Base-by-base conservation (phyloP, 2,888 invertebrate species). In the Hipparchia sbordonii region DNA sequence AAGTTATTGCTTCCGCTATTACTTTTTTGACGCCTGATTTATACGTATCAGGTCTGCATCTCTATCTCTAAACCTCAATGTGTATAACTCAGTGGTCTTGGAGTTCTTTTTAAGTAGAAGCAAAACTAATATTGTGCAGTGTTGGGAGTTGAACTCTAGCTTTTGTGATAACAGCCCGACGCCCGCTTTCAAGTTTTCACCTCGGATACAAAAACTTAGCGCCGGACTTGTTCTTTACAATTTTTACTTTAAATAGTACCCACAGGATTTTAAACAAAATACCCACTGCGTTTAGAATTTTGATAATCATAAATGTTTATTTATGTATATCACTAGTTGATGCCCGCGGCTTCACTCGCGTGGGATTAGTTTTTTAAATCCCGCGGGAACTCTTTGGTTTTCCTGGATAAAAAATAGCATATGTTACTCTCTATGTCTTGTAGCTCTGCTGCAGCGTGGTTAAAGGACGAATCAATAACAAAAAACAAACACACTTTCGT, bases 131-230 rank as follows among this genome's bases (percentile, higher is more conserved):
- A 71, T 68, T 71, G 54, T 56, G 46, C 69, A 61, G 46, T 57
- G 54, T 62, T 71, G 73, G 68, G 69, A 73, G 57, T 72, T 71
- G 52, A 66, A 67, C 65, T 71, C 65, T 70, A 73, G 73, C 69
- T 73, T 70, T 69, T 71, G 57, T 66, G 71, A 75, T 70, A 71
- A 61, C 67, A 62, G 61, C 57, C 71, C 65, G 66, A 57, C 69
- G 66, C 71, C 54, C 69, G 59, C 61, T 71, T 75, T 63, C 45
- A 75, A 71, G 71, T 71, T 73, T 71, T 73, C 66, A 71, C 71
- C 66, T 60, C 66, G 45, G 63, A 54, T 71, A 73, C 45, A 67
- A 72, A 63, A 71, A 73, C 68, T 72, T 67, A 54, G 60, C 61
- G 65, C 65, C 61, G 46, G 60, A 65, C 51, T 57, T 62, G 61